phyloP scores from a whole-genome alignment of 2,888 invertebrate species.

The Lycophotia porphyrea region DNA sequence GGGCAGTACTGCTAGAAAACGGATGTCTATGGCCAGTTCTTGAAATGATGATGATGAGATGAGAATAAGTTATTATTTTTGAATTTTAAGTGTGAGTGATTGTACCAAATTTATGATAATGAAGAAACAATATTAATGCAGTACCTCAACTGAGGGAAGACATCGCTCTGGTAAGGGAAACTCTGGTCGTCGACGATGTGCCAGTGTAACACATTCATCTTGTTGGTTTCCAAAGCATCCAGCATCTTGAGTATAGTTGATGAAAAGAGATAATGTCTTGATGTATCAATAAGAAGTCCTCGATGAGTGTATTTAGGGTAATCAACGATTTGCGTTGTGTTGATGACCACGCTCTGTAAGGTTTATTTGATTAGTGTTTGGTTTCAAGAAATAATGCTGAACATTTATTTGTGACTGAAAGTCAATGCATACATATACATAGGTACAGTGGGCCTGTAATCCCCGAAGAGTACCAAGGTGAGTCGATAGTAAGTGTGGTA shows the following conservation, averaged over 20 bases:
- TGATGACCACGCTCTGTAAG: constrained; percentile 91
- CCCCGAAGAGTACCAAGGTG: too few relatives aligned
- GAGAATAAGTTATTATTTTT: not conserved
- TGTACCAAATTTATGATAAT: not conserved
- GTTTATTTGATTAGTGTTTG: not conserved
- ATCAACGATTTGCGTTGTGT: constrained; percentile 93
- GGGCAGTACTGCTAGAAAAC: too few relatives aligned
- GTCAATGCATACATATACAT: not conserved
- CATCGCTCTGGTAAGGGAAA: constrained; percentile 95
- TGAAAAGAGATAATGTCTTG: constrained; percentile 95
- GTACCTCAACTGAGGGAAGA: constrained; percentile 94
- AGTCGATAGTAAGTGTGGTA: too few relatives aligned
- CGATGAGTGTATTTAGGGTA: constrained; percentile 95
- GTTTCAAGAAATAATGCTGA: not conserved
- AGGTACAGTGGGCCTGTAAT: not conserved
- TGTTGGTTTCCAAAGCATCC: constrained; percentile 97
- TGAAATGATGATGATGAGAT: not conserved
- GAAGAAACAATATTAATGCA: not conserved
- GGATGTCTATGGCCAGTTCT: not conserved
- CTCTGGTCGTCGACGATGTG: constrained; percentile 98
- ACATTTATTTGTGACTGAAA: not conserved
- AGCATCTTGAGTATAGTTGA: constrained; percentile 92
- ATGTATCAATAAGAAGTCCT: constrained; percentile 96
- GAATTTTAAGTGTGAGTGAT: not conserved
- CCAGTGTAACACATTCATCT: constrained; percentile 98